Evolutionary conservation across 2,113 vertebrate genomes (phyloP).

Genomic region (Corydoras sp.): DNA sequence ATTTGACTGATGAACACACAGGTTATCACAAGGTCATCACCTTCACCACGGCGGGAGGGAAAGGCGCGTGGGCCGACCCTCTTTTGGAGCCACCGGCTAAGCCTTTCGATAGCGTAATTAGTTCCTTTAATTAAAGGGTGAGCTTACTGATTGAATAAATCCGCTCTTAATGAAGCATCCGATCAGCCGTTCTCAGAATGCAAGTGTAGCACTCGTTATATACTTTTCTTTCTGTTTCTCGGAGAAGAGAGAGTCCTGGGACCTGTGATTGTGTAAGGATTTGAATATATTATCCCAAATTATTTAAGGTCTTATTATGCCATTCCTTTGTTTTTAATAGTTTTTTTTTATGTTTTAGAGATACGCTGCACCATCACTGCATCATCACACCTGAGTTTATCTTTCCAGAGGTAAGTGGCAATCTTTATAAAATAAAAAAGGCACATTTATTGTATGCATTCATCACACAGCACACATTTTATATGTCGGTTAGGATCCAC

Average conservation of each 20-base stretch:
- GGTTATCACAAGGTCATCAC: slow-evolving; percentile 93
- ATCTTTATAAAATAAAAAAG: no score
- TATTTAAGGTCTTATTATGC: neutral
- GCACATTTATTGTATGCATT: no score
- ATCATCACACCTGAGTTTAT: no score
- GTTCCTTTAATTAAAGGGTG: slow-evolving; percentile 75
- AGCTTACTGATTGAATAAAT: slow-evolving; percentile 77
- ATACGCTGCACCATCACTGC: no score
- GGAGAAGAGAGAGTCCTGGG: neutral
- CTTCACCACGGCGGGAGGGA: slow-evolving; percentile 53
- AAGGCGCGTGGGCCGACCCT: slow-evolving; percentile 41
- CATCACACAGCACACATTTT: no score
- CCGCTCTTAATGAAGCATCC: slow-evolving; percentile 69
- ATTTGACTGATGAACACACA: slow-evolving; percentile 82
- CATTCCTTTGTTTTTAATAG: no score
- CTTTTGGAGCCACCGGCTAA: slow-evolving; percentile 59
- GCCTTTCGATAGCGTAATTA: slow-evolving; percentile 72
- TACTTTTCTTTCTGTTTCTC: neutral
- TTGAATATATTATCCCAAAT: neutral
- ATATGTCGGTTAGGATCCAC: neutral
- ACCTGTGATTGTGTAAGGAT: neutral
- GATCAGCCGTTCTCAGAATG: slow-evolving; percentile 60
- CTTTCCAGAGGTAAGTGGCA: no score
- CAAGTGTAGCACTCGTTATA: slow-evolving; percentile 17
- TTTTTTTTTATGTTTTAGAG: no score